phyloP scores from a whole-genome alignment of 2,797 vertebrate genomes.

The Zenarchopterus dispar region DNA sequence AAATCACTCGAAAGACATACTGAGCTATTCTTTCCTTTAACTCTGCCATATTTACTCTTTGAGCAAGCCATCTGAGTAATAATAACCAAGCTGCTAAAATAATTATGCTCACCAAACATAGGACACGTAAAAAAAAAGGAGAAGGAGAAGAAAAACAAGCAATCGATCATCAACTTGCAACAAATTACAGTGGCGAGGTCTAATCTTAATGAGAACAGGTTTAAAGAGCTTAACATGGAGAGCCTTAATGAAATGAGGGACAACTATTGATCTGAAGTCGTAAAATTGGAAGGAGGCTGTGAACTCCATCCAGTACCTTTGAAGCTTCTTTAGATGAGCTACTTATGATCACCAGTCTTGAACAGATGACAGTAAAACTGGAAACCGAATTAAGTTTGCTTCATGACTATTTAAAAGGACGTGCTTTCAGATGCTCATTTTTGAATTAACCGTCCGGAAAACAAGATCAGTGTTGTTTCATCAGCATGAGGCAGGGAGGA shows the following conservation, averaged over 20 bases:
- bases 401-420: slow-evolving; percentile 44
- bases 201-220: slow-evolving; percentile 62
- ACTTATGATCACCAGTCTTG: slow-evolving; percentile 60
- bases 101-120: slow-evolving; percentile 42
- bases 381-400: slow-evolving; percentile 46
- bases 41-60: slow-evolving; percentile 26
- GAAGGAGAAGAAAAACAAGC: slow-evolving; percentile 51
- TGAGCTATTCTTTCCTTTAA: slow-evolving; percentile 28
- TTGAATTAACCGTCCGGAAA: slow-evolving; percentile 57
- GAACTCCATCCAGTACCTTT: slow-evolving; percentile 40
- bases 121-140: slow-evolving; percentile 51
- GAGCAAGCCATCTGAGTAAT: slow-evolving; percentile 42
- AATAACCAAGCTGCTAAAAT: slow-evolving; percentile 53
- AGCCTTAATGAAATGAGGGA: slow-evolving; percentile 78
- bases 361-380: slow-evolving; percentile 54
- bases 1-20: slow-evolving; percentile 46
- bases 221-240: slow-evolving; percentile 68
- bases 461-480: slow-evolving; percentile 51
- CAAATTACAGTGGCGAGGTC: slow-evolving; percentile 64
- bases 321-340: slow-evolving; percentile 63
- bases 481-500: slow-evolving; percentile 7
- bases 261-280: slow-evolving; percentile 72
- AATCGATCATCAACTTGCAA: slow-evolving; percentile 75
- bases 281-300: slow-evolving; percentile 35
- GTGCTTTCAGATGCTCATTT: slow-evolving; percentile 42